Conservation (phyloP, 1,140 invertebrate species). For the Pentalonia nigronervosa region DNA sequence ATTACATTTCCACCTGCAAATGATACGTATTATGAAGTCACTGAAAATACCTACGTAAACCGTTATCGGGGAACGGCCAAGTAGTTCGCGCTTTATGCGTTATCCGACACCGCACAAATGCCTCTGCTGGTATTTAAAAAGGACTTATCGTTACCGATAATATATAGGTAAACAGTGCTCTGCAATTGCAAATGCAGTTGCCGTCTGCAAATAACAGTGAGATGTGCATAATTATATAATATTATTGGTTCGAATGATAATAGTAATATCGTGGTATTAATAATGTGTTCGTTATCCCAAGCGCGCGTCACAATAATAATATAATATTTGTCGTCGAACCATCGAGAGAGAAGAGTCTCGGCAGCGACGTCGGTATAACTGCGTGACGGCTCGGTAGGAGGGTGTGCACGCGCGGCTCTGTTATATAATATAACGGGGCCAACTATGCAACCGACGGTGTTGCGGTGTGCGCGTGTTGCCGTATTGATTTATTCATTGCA, state of each 20-base stretch:
- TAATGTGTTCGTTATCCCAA: not conserved
- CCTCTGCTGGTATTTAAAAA: not conserved
- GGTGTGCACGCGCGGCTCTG: slow-evolving; percentile 12
- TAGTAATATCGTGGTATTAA: not conserved
- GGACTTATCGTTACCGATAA: not conserved
- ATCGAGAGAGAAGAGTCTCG: not conserved
- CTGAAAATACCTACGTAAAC: not conserved
- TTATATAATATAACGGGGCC: slow-evolving; percentile 56
- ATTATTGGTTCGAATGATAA: not conserved
- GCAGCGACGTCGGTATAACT: not conserved
- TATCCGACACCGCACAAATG: not conserved
- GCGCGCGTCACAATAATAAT: not conserved
- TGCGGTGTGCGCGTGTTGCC: slow-evolving; percentile 56
- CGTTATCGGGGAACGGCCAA: not conserved
- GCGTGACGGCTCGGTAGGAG: not conserved
- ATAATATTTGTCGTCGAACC: not conserved
- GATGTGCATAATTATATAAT: not conserved
- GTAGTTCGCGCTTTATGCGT: not conserved
- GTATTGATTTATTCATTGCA: slow-evolving; percentile 58
- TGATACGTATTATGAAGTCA: not conserved
- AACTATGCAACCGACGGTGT: slow-evolving; percentile 55
- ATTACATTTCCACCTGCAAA: not conserved
- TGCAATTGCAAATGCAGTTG: no score
- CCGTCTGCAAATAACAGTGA: no score
- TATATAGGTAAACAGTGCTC: no score